Conservation (phyloP, 2,113 vertebrate genomes). For the Paraplagusia blochii region DNA sequence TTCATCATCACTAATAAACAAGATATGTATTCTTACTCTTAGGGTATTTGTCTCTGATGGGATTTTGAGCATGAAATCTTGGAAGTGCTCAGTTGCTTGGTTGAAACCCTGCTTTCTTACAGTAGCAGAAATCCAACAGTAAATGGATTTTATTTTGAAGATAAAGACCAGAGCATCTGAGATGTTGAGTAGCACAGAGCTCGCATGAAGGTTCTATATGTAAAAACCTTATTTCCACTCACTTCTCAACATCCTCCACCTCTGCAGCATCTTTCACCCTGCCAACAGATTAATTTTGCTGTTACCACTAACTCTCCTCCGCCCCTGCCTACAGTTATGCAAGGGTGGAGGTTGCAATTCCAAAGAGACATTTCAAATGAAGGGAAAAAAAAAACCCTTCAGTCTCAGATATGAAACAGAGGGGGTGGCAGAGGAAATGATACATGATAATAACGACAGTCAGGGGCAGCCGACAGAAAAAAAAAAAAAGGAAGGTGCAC, state of each 20-base stretch:
- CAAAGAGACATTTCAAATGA: conserved; percentile 35
- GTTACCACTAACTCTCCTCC: neutral
- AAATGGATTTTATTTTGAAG: no score
- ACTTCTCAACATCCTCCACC: neutral
- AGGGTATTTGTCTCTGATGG: no score
- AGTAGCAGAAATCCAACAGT: no score
- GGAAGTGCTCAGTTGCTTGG: no score
- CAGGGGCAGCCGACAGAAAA: neutral
- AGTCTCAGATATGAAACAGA: conserved; percentile 19
- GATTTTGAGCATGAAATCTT: no score
- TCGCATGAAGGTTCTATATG: neutral
- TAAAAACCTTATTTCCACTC: neutral
- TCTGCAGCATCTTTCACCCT: neutral
- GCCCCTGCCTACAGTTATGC: conserved; percentile 3
- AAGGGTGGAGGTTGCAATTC: conserved; percentile 7
- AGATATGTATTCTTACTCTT: no score
- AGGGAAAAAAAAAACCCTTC: neutral
- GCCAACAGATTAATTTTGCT: neutral
- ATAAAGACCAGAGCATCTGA: neutral
- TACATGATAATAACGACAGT: conserved; percentile 1
- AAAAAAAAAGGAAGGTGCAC: conserved; percentile 15
- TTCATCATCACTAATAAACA: no score
- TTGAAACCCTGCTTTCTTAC: no score
- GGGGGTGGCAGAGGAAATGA: conserved; percentile 14
- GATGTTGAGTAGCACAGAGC: neutral